phyloP scores from a whole-genome alignment of 2,888 invertebrate species.

The Orchesellides sinensis region DNA sequence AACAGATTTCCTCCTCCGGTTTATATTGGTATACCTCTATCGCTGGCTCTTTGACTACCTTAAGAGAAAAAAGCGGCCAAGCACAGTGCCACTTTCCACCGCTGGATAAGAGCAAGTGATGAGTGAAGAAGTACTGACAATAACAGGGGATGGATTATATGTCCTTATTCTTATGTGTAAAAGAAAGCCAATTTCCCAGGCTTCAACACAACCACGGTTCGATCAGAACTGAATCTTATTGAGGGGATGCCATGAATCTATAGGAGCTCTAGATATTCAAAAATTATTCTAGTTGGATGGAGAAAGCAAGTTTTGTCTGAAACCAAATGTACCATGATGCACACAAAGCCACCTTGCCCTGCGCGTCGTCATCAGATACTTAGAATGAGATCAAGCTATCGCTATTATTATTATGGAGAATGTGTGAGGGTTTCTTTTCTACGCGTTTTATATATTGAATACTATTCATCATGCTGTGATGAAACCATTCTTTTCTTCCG shows the following conservation, averaged over 20 bases:
- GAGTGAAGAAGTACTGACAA: constrained; percentile 66
- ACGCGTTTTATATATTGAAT: neutral
- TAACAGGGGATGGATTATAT: constrained; percentile 56
- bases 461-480: neutral
- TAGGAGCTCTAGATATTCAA: constrained; percentile 21
- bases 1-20: neutral
- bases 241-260: constrained; percentile 34
- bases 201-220: constrained; percentile 44
- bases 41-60: constrained; percentile 20
- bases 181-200: constrained; percentile 46
- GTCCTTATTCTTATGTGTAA: constrained; percentile 19
- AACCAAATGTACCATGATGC: constrained; percentile 20
- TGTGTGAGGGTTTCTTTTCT: neutral
- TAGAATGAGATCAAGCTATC: constrained; percentile 31
- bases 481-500: no score
- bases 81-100: constrained; percentile 24
- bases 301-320: constrained; percentile 24
- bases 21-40: neutral
- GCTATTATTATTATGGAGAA: neutral
- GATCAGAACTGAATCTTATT: constrained; percentile 51
- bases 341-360: constrained; percentile 23
- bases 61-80: neutral
- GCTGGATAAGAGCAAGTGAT: constrained; percentile 60
- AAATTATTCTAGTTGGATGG: constrained; percentile 35
- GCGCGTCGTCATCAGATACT: constrained; percentile 34